Base-by-base conservation (phyloP, 1,140 invertebrate genomes). In the Papilio xuthus region DNA sequence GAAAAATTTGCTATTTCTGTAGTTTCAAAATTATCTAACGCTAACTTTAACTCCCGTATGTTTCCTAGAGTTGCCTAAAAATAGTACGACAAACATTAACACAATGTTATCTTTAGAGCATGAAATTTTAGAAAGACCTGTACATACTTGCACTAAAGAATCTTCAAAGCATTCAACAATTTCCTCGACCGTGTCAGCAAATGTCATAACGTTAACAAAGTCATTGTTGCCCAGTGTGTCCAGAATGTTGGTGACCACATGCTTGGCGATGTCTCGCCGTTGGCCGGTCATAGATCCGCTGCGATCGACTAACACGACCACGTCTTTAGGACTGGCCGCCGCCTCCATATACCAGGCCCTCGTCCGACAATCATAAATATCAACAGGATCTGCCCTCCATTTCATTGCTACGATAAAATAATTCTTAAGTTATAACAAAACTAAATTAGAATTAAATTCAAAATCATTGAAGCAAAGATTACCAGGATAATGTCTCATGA, bases 161-260 rank as follows among this genome's bases (percentile, higher is more conserved):
- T 97, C 96, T 86, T 95, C 95, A 94, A 99, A 99, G 93, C 98
- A 99, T n/a, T 96, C 95, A 47, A 98, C 97, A 37, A 98, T 95
- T 90, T 97, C 95, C 82, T 96, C 95, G 0, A 97, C 97, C 67
- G 95, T 94, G 78, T 97, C 96, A 78, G 96, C 96, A 94, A 98
- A 98, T 60, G 96, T 97, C 89, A 99, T 97, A 77, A 99, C 97
- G 92, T 99, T 99, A 81, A 99, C 99, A 94, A 98, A 99, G 94
- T 99, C 99, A 94, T 99, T 99, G 92, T 99, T 98, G 78, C 97
- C 98, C 26, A 99, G 96, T 0, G 99, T 99, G 83, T 99, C 98
- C 74, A 99, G 94, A 80, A 99, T 99, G 83, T 98, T 98, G 77
- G 97, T 96, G 53, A 99, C 97, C 20, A 99, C 98, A 86, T 99